Evolutionary conservation across 2,888 invertebrate species (phyloP), one percentile per base, ranked within the genome.

Genomic region (Dolomedes plantarius): DNA sequence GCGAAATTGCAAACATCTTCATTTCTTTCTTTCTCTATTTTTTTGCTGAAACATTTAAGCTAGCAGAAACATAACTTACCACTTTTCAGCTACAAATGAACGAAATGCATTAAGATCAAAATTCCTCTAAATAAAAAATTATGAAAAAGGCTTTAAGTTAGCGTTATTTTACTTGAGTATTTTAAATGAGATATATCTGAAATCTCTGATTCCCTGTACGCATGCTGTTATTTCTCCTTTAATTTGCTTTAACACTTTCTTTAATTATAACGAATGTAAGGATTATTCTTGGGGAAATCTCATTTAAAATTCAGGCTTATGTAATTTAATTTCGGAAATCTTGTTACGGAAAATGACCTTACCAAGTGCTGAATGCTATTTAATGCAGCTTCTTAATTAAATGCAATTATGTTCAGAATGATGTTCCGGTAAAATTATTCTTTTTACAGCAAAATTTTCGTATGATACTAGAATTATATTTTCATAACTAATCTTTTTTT

Each of bases 301-400:
- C 56, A 56, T 56, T 56, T 56, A 56, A 56, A 56, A 56, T 56
- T 56, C 56, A 56, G 56, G 56, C 23, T 56, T 56, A 23, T 23
- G 23, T 56, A 56, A 56, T 56, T 56, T 56, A 56, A 56, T 56
- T 56, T 56, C 56, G 23, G 3, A 56, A 56, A 56, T 56, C 19
- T 23, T 23, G 23, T 56, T 23, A 56, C 56, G 3, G 56, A 56
- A 56, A 56, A 56, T 56, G 56, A 56, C 56, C 56, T 56, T 56
- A 56, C 23, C 56, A 56, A 56, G 56, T 56, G 19, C 23, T 56
- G 23, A 56, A 56, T 56, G 23, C 56, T 56, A 56, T 23, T 56
- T 56, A 56, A 56, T 56, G 56, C 11, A 23, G 56, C 19, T 56
- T 56, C 56, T 56, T 56, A 46, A 46, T 46, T 46, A 56, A 56